These are phyloP conservation scores for Balaeniceps rex DNA, from an alignment of 2,113 vertebrate genomes.

Conservation along the genomic window DNA sequence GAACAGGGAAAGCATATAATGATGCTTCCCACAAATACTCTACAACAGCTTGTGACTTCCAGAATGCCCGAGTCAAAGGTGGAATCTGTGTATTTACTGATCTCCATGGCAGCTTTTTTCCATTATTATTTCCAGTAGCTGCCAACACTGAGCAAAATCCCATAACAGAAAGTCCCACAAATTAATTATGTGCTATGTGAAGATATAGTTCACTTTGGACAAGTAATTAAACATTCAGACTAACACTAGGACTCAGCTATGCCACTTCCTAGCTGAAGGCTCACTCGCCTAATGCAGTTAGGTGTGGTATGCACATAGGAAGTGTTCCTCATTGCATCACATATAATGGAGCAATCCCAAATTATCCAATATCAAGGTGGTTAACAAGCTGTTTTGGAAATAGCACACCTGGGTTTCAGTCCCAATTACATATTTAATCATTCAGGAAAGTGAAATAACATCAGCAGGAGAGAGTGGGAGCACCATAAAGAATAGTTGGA, in stretches of 20 bases:
- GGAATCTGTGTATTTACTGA: neutral
- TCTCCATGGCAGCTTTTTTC: conserved; percentile 13
- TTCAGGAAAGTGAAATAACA: neutral
- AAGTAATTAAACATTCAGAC: neutral
- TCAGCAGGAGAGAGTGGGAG: neutral
- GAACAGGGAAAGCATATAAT: neutral
- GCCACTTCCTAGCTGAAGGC: neutral
- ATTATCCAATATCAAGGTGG: neutral
- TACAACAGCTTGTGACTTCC: neutral
- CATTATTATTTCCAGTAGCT: neutral
- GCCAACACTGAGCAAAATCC: neutral
- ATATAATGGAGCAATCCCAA: neutral
- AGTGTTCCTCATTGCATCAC: neutral
- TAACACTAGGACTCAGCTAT: neutral
- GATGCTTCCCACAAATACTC: neutral
- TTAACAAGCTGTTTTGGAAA: neutral
- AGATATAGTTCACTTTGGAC: neutral
- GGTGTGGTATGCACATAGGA: neutral
- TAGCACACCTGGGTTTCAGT: neutral
- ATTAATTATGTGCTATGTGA: neutral
- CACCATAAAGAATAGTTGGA: neutral
- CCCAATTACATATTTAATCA: neutral
- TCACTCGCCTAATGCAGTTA: neutral
- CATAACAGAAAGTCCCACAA: neutral
- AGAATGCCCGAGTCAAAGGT: neutral